Base-by-base conservation (phyloP, 2,113 vertebrate species). In the Serilophus lunatus region DNA sequence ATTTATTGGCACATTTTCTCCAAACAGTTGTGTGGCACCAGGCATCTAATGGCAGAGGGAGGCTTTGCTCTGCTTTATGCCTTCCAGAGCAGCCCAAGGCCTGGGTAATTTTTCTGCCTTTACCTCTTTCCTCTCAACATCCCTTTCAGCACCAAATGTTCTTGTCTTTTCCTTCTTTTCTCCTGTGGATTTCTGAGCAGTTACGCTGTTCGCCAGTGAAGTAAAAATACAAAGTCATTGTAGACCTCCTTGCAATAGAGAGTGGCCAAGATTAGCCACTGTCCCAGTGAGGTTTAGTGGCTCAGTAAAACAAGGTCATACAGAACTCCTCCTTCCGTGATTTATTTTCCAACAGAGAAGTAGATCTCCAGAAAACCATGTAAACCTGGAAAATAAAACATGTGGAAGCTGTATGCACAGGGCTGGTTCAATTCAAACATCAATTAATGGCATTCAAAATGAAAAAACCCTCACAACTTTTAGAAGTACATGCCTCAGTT, bases 271-370 rank as follows among this genome's bases (percentile, higher is more conserved):
- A 49, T 33, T 57, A 96, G 38, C 63, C 74, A 51, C 76, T 91
- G 24, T 93, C 88, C 77, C 47, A 42, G 31, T 26, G 53, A 83
- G 80, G 42, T 94, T 97, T 96, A 80, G 71, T 84, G 78, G 40
- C 50, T 96, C 68, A 78, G 36, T 86, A 76, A 93, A 95, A 81
- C 49, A 79, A 90, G 40, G 22, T 53, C 88, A 79, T 20, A 49
- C 5, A 40, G 38, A 77, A n/a, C 29, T 82, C 50, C 17, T 81
- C 26, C 63, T 94, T 92, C 78, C 93, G 90, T 75, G 45, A 66
- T 79, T 95, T 88, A 49, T 65, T 72, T 92, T 87, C 81, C 53
- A 82, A 82, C 64, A 85, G 26, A 81, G 18, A 56, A 69, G 54
- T 59, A 77, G 13, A 45, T 96, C 47, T 64, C 76, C 68, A 29